Base-by-base conservation (phyloP, 2,113 vertebrate species). In the Gracilinanus agilis region DNA sequence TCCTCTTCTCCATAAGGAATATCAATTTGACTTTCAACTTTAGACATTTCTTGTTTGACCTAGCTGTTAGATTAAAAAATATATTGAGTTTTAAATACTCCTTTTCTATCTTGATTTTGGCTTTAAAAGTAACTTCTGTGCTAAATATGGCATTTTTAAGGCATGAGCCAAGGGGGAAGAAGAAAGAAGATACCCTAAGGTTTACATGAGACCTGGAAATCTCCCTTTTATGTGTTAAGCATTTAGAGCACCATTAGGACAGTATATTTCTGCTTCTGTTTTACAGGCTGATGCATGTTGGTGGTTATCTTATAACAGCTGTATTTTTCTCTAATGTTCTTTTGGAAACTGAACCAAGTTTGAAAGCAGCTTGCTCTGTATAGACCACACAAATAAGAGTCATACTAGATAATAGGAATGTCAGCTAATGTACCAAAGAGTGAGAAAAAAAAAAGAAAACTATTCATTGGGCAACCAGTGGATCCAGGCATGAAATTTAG, bases 351-450 rank as follows among this genome's bases (percentile, higher is more conserved):
- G 92, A 96, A 94, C 93, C 44, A 7, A 96, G 90, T 97, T 94
- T 54, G n/a, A 96, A 97, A 97, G 93, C 91, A 92, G 93, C 94
- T 96, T 75, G 90, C 93, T 95, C 96, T 88, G 34, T 94, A 95
- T 92, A 97, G 97, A 98, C 97, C 98, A 97, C 95, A 92, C 97
- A 97, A 96, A 91, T 96, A 94, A 95, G 90, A 96, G 44, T 27
- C 44, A 44, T 95, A 96, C 96, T 97, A 93, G 93, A 94, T 98
- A 98, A 96, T 61, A 96, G 91, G 96, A 98, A 92, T 90, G 91
- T 49, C 91, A 96, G 94, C 95, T 95, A 92, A 94, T 95, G 92
- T 90, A 95, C 91, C 96, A 88, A 58, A 96, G 96, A 96, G 96
- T 95, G 91, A 96, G 98, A 90, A 96, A 93, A 91, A 95, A 95